phyloP scores from a whole-genome alignment of 2,113 vertebrate genomes.

The Accipiter virgatus region DNA sequence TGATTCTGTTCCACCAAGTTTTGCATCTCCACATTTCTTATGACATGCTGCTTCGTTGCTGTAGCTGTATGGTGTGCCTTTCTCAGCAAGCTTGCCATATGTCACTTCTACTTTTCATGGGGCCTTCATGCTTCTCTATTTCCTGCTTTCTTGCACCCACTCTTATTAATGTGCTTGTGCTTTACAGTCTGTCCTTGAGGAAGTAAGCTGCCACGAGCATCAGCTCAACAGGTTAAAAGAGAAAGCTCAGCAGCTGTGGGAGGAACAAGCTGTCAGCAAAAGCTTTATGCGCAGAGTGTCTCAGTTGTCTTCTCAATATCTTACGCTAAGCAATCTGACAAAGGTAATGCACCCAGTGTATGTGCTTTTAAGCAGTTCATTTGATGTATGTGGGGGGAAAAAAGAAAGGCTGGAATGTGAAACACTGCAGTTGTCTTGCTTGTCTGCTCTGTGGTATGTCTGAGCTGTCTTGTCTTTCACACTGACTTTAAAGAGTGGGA shows the following conservation, averaged over 20 bases:
- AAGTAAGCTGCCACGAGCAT: slow-evolving; percentile 87
- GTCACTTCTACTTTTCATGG: not conserved
- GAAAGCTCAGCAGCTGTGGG: slow-evolving; percentile 93
- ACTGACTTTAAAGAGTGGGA: not conserved
- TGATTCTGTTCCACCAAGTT: not conserved
- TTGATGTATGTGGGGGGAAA: not conserved
- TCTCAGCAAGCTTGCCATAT: not conserved
- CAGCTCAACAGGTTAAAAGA: slow-evolving; percentile 91
- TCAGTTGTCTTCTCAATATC: slow-evolving; percentile 92
- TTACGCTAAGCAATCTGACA: slow-evolving; percentile 94
- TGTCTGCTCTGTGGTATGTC: not conserved
- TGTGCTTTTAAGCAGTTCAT: slow-evolving; percentile 22
- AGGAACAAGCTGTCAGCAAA: slow-evolving; percentile 93
- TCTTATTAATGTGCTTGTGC: slow-evolving; percentile 77
- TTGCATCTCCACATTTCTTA: not conserved
- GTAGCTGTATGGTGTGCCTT: not conserved
- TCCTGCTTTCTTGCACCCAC: slow-evolving; percentile 66
- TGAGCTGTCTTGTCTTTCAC: not conserved
- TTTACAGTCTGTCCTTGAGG: slow-evolving; percentile 95
- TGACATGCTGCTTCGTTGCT: not conserved
- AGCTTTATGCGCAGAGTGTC: slow-evolving; percentile 96
- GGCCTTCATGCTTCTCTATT: not conserved
- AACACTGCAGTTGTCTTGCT: not conserved
- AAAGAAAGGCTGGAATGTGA: not conserved
- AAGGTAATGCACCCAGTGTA: slow-evolving; percentile 83